Evolutionary conservation across 2,113 vertebrate species (phyloP), one percentile per base, ranked within the genome.

Genomic region (Nestor notabilis): DNA sequence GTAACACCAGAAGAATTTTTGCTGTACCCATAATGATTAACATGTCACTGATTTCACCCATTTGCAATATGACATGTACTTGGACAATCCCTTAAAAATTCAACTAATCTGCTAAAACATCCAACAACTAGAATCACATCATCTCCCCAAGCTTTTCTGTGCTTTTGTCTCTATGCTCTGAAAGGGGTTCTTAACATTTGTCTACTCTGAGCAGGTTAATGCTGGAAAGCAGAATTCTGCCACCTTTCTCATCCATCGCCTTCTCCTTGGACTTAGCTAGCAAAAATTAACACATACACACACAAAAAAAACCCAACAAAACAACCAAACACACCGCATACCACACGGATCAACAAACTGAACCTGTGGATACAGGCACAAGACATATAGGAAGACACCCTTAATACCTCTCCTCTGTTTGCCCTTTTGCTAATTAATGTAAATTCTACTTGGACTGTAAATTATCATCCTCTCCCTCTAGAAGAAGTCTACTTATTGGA

Each of bases 281-380:
- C 33, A 89, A 89, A 92, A 94, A 47, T 11, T 23, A 43, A 81
- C 6, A 52, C 17, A 70, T 3, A 27, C 15, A 29, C 3, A 60
- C 2, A 46, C 3, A 64, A 12, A 7, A 13, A 61, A 69, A 28
- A 27, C 1, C 10, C 6, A 0, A 6, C 11, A 11, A 72, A 53
- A 64, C 13, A 16, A 29, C 53, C 53, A 35, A 23, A 58, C 55
- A 23, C 56, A 35, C 21, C 21, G n/a, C 33, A 58, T 35, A 35
- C 2, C 21, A 69, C 20, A 52, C 17, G 31, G 17, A 68, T 76
- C 50, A 81, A 86, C 58, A 90, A 92, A 44, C 3, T n/a, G 29
- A 94, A 53, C 44, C 46, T 66, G 49, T 28, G 41, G 24, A 52
- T 83, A 72, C 44, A 78, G 1, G 28, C 24, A 47, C 18, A 55